Evolutionary conservation across 2,888 invertebrate species (phyloP), one percentile per base, ranked within the genome.

Genomic region (Choreutis nemorana): DNA sequence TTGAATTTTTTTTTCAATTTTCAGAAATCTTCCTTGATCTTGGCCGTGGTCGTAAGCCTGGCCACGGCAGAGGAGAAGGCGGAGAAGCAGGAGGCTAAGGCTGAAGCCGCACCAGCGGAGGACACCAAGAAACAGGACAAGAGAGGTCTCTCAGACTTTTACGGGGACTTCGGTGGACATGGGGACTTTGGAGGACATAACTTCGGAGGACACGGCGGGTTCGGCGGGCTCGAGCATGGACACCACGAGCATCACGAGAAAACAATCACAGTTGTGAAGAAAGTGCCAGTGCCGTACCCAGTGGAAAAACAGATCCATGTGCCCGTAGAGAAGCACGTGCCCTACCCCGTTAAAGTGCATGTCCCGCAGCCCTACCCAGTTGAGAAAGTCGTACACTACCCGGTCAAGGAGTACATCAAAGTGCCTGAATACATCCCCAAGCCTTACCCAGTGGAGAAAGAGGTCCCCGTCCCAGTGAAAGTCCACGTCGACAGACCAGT

Each of bases 281-380:
- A 90, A 39, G 86, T 91, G 13, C 80, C 84, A 11, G 84, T 84
- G 13, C 89, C 88, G 1, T 88, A 87, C 50, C 87, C 89, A 16
- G 87, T 90, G 0, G 87, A 87, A 45, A 89, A 87, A 49, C 79
- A 82, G 22, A 77, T 87, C 28, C 86, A 73, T 4, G 81, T 85
- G 28, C 88, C 89, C 1, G 85, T 89, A 6, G 83, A 86, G 36
- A 89, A 88, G 48, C 81, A 81, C 28, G 77, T 89, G 13, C 86
- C 78, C 1, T 81, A 81, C 37, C 85, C 88, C 5, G 83, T 88
- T 3, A 85, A 87, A 53, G 86, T 89, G n/a, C 86, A 66, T 3
- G 83, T 86, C 16, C 85, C 87, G 0, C 83, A 86, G 28, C 87
- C 89, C 1, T 88, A 87, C 60, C 85, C 89, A 14, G 85, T 89